phyloP scores from a whole-genome alignment of 2,113 vertebrate genomes.

The Cephalopterus ornatus region DNA sequence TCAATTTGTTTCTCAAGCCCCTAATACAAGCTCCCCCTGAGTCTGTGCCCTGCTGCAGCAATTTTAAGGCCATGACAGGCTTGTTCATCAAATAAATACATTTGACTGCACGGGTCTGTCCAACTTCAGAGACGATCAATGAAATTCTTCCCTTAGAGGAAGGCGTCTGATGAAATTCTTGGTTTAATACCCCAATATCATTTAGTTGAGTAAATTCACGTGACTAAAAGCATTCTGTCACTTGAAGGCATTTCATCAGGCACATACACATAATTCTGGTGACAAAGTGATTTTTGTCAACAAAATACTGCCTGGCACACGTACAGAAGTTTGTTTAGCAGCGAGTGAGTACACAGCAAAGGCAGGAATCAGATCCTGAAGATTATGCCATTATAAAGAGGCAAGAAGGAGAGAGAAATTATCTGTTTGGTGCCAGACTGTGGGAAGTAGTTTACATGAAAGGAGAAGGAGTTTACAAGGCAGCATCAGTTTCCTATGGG shows the following conservation, averaged over 20 bases:
- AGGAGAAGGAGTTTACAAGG: background rate
- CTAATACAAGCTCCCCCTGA: background rate
- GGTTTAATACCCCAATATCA: slow-evolving; percentile 31
- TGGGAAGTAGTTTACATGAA: slow-evolving; percentile 12
- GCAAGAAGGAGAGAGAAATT: background rate
- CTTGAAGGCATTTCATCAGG: slow-evolving; percentile 49
- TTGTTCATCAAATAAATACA: slow-evolving; percentile 29
- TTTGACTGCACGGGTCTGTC: background rate
- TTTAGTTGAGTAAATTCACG: slow-evolving; percentile 34
- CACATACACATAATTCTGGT: background rate
- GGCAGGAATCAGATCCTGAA: background rate
- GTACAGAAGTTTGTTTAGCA: background rate
- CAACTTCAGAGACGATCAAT: slow-evolving; percentile 42
- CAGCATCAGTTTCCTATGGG: background rate
- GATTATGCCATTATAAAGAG: background rate
- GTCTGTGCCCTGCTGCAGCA: background rate
- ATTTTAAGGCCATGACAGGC: background rate
- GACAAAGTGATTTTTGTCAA: slow-evolving; percentile 50
- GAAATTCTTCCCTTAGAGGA: slow-evolving; percentile 43
- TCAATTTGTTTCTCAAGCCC: background rate
- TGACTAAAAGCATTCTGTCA: slow-evolving; percentile 49
- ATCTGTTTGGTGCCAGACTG: slow-evolving; percentile 14
- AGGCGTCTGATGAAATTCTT: slow-evolving; percentile 25
- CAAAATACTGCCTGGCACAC: background rate
- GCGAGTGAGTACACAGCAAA: background rate